A percentile compares a stretch with the other conserved stretches of the same genome.
phyloP scores from a whole-genome alignment of 2,113 vertebrate species.

The Ageneiosus marmoratus region DNA sequence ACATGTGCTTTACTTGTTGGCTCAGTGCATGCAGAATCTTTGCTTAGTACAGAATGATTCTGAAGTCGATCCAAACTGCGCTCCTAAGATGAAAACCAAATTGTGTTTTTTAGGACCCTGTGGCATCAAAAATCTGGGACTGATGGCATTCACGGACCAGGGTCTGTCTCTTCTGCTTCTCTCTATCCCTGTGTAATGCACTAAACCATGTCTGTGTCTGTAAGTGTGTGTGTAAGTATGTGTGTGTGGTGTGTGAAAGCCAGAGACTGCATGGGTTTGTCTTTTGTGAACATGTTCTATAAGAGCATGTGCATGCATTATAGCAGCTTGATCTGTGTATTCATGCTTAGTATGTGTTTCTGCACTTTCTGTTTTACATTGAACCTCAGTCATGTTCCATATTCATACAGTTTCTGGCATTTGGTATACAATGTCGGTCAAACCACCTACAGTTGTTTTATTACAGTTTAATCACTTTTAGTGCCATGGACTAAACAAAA shows the following conservation, averaged over 20 bases:
- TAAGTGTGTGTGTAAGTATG: constrained; percentile 43
- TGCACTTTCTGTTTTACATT: constrained; percentile 17
- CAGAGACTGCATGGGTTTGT: constrained; percentile 18
- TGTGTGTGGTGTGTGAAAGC: constrained; percentile 19
- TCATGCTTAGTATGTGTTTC: constrained; percentile 35
- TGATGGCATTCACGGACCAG: constrained; percentile 79
- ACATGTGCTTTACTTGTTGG: constrained; percentile 47
- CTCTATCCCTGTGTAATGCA: constrained; percentile 76
- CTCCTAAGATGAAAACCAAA: constrained; percentile 71
- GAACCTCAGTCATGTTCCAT: background rate
- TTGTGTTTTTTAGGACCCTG: constrained; percentile 82
- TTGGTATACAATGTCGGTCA: background rate
- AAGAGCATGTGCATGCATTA: constrained; percentile 46
- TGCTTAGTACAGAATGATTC: constrained; percentile 51
- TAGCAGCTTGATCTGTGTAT: constrained; percentile 36
- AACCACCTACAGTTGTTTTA: background rate
- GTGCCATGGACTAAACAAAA: background rate
- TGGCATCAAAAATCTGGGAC: constrained; percentile 85
- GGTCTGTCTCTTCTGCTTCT: constrained; percentile 77
- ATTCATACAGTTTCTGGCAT: background rate
- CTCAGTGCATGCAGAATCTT: constrained; percentile 59
- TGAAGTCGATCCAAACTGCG: constrained; percentile 57
- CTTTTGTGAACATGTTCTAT: constrained; percentile 14
- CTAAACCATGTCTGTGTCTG: constrained; percentile 68
- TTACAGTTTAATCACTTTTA: background rate